Percentiles rank a stretch among this genome's conserved stretches.
Conservation (phyloP, 2,888 invertebrate species). For the Capitulum mitella region DNA sequence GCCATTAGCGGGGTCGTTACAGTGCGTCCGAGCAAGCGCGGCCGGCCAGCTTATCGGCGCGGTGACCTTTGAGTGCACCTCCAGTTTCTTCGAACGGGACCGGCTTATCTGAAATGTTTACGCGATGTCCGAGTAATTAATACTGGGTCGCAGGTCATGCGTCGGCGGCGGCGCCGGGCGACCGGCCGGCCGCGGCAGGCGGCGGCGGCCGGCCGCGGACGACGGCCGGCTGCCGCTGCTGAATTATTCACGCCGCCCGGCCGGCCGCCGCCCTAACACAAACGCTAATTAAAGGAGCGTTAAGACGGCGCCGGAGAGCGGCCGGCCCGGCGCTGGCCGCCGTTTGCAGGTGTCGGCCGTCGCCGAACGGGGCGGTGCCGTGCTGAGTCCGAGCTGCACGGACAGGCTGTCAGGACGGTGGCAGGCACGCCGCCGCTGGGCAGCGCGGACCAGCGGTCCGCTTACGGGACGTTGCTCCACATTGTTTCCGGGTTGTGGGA, state of each 20-base stretch:
- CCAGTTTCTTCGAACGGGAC: not conserved
- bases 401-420: too few relatives aligned
- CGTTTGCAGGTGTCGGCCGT: too few relatives aligned
- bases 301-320: not conserved
- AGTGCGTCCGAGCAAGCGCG: not conserved
- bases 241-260: not conserved
- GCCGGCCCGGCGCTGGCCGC: not conserved
- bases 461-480: too few relatives aligned
- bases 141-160: slow-evolving; percentile 19
- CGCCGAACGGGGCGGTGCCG: too few relatives aligned
- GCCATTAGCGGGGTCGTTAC: slow-evolving; percentile 15
- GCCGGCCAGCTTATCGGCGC: not conserved
- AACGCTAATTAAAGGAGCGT: slow-evolving; percentile 19
- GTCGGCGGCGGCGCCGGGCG: not conserved
- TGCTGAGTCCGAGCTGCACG: too few relatives aligned
- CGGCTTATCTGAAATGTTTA: not conserved
- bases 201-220: not conserved
- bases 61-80: not conserved
- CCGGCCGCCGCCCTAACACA: not conserved
- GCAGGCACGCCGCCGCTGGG: too few relatives aligned
- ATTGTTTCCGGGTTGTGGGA: too few relatives aligned
- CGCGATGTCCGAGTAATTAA: slow-evolving; percentile 19
- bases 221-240: not conserved
- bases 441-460: too few relatives aligned
- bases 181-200: not conserved